Evolutionary conservation across 2,888 invertebrate genomes (phyloP).

Genomic region (Sylvicola fuscatus): DNA sequence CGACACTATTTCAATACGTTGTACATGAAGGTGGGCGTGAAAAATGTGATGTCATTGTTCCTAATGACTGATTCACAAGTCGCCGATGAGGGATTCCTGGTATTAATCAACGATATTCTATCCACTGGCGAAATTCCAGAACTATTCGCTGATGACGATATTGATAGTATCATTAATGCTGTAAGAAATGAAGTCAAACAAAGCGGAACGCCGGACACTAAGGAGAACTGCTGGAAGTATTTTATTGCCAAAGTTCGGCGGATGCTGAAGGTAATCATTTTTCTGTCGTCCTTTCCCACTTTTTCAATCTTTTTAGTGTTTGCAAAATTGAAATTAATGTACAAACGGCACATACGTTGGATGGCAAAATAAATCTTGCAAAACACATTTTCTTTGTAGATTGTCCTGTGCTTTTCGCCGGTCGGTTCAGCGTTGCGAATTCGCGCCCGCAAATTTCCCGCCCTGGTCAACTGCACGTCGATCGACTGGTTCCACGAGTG

Average conservation of each 20-base stretch:
- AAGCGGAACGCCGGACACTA: conserved; percentile 60
- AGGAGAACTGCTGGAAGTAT: conserved; percentile 90
- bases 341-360: too few species aligned
- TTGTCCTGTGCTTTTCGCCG: conserved; percentile 90
- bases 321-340: too few species aligned
- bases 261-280: conserved; percentile 36
- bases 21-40: conserved; percentile 74
- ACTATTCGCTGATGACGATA: conserved; percentile 73
- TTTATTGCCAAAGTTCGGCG: conserved; percentile 78
- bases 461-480: conserved; percentile 76
- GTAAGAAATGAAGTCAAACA: conserved; percentile 67
- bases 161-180: conserved; percentile 64
- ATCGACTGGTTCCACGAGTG: conserved; percentile 98
- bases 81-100: conserved; percentile 74
- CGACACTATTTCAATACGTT: conserved; percentile 50
- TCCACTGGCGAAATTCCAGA: conserved; percentile 91
- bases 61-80: conserved; percentile 91
- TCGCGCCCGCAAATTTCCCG: conserved; percentile 82
- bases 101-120: conserved; percentile 79
- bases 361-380: too few species aligned
- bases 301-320: too few species aligned
- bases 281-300: not conserved
- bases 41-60: conserved; percentile 70
- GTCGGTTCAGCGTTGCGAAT: conserved; percentile 76
- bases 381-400: conserved; percentile 17